Base-by-base conservation (phyloP, 2,113 vertebrate species). In the Hippolais icterina region DNA sequence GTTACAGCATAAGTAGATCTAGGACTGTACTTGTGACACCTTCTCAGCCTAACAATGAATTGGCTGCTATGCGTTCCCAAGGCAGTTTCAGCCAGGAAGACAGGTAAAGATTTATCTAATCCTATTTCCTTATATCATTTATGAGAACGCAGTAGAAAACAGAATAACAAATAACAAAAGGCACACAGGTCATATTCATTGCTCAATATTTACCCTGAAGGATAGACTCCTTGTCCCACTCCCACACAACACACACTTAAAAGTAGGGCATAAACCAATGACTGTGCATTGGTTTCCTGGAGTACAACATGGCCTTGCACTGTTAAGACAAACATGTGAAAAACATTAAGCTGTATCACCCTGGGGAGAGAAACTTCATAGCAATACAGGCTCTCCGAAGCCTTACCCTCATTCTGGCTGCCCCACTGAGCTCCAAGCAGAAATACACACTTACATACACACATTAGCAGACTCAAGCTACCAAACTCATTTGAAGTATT, bases 11-110 rank as follows among this genome's bases (percentile, higher is more conserved):
- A 44, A 49, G 39, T 5, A 21, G 14, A 29, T 39, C 29, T 37
- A 65, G 15, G 42, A 27, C n/a, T 39, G 13, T 29, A 46, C 14
- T 61, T 47, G 37, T 49, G 50, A 82, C 5, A 5, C 15, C 22
- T 37, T 57, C 50, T 71, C 37, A 85, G 46, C 10, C 29, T 59
- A 79, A 63, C 25, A 85, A 12, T 9, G 11, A 49, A 71, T 5
- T 44, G 10, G 12, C 29, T 66, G 31, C 7, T n/a, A 49, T 52
- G 8, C 0, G 0, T 12, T 66, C 25, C 49, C 11, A 5, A 54
- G 69, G 13, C 39, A 64, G 25, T 44, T 85, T 60, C 66, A 68
- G 10, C 24, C n/a, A 52, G 21, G 5, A 59, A 29, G 37, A 50
- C 2, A 63, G 15, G 6, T 23, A 63, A 68, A n/a, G 15, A 31